Evolutionary conservation across 2,113 vertebrate species (phyloP).

Genomic region (Odocoileus hemionus): DNA sequence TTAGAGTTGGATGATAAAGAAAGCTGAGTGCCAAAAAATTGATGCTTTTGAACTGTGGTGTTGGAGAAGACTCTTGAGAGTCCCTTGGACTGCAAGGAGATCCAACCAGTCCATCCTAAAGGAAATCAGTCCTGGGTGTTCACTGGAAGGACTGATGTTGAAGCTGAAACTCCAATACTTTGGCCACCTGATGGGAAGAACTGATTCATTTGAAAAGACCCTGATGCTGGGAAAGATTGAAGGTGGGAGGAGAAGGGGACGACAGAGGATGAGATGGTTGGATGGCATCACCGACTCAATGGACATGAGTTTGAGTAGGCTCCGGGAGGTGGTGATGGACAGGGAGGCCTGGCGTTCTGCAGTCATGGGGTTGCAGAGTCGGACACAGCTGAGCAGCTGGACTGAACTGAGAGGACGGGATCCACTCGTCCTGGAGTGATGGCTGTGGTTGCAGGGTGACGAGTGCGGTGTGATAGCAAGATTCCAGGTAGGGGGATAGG

Average conservation of each 20-base stretch:
- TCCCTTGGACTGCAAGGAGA: not conserved
- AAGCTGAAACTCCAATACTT: not conserved
- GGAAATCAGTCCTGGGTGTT: not conserved
- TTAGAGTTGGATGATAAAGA: not conserved
- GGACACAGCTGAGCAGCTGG: accelerated
- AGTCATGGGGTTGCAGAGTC: not conserved
- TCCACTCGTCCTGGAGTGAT: too few relatives aligned
- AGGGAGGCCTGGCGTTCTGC: not conserved
- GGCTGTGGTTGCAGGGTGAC: not conserved
- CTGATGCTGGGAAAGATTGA: not conserved
- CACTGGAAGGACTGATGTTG: not conserved
- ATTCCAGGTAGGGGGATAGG: not conserved
- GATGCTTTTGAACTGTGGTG: not conserved
- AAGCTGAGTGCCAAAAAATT: accelerated
- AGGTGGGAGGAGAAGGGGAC: not conserved
- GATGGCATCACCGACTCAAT: not conserved
- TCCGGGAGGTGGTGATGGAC: not conserved
- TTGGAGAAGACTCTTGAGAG: not conserved
- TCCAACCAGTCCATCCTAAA: not conserved
- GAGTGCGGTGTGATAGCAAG: accelerated
- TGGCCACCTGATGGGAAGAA: not conserved
- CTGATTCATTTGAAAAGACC: not conserved
- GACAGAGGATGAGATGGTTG: not conserved
- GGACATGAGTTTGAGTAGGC: not conserved
- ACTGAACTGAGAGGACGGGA: not conserved